Evolutionary conservation across 2,113 vertebrate species (phyloP), one percentile per base, ranked within the genome.

Genomic region (Hydrochoerus hydrochaeris): DNA sequence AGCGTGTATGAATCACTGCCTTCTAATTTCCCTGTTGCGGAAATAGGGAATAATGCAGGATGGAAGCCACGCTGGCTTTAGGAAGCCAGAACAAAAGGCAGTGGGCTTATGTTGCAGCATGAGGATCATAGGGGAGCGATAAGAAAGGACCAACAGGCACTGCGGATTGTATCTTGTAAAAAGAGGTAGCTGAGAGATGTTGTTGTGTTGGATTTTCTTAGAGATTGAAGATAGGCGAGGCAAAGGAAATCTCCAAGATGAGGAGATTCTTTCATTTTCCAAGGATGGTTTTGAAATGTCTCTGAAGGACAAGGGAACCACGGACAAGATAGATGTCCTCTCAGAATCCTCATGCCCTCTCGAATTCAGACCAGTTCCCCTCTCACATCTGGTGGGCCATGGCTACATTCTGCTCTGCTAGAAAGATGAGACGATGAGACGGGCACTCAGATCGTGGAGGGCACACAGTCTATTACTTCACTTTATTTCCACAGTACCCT

Each of bases 211-310:
- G n/a, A 24, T 81, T 71, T 94, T 60, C 75, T 95, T 63, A 69
- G 28, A 19, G 82, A 84, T 38, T 4, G 13, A 49, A 58, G 58
- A 41, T 13, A 85, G 46, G n/a, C 52, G 46, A 73, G 41, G 49
- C n/a, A 35, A 44, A n/a, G 41, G 41, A n/a, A 44, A 71, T 35
- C 24, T 91, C 44, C 38, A 69, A 88, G 5, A 86, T 54, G 49
- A 62, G 12, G 3, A 54, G 67, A 54, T 26, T 49, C 41, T 73
- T 38, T 80, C 14, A 35, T 57, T 88, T 73, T 28, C 71, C 58
- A 75, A 60, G 65, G 41, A 77, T 49, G 24, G 41, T 52, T 95
- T 58, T 75, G 84, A 96, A 84, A 86, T 14, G 8, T 81, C 60
- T 85, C 41, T 32, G 60, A 81, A 92, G 77, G 32, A 84, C 81